Base-by-base conservation (phyloP, 2,888 invertebrate species). In the Xestia ashworthii region DNA sequence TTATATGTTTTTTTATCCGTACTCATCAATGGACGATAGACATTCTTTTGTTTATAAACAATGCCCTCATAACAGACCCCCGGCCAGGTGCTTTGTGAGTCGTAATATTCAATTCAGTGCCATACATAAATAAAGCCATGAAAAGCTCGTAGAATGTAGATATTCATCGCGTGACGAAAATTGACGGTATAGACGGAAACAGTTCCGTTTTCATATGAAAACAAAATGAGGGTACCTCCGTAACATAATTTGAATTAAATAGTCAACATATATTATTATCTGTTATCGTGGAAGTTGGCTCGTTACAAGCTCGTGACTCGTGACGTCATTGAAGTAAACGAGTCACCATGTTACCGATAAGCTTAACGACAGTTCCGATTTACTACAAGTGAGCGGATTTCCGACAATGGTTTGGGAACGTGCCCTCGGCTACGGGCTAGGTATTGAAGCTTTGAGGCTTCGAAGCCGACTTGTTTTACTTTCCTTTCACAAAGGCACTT, bases 281-380 rank as follows among this genome's bases (percentile, higher is more conserved):
- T 87, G 86, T 85, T 89, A 90, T 90, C 85, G 86, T 80, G 83
- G 86, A 93, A 93, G 88, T 92, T 91, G 71, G 84, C 88, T 91
- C 90, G 90, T 93, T 91, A 90, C 87, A 84, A 84, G 87, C 85
- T 90, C 86, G 89, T 89, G 89, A 89, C 85, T 90, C 86, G 89
- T 89, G 89, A 89, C 87, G 87, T 90, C 90, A 89, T 85, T 83
- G 83, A 87, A 87, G 83, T 87, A 89, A 89, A 73, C 87, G 88
- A 89, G 88, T 91, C 90, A 91, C 90, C 90, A 90, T 90, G 91
- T 89, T 89, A 88, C 90, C 90, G 93, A 94, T 94, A 93, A 93
- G 90, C 89, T 88, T 93, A 93, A 92, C 90, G 92, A 91, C 93
- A 91, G 90, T 93, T 91, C 89, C 91, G 89, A 92, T 93, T 92